Percentiles rank a stretch among this genome's conserved stretches.
Evolutionary conservation across 1,140 invertebrate genomes (phyloP).

Genomic region (Nautilus pompilius): DNA sequence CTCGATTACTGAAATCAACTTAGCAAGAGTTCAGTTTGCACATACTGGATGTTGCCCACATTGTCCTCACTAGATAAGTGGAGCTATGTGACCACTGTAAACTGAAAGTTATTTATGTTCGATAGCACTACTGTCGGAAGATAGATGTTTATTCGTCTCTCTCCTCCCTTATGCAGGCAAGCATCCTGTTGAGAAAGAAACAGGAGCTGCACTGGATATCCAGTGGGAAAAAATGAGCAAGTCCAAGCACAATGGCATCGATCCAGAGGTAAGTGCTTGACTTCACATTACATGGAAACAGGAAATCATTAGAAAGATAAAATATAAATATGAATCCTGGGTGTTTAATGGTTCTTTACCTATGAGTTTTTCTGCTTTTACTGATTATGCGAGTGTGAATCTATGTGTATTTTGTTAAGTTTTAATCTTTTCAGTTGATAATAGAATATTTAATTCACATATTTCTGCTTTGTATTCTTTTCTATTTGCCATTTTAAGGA

Average conservation of each 20-base stretch:
- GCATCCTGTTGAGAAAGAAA: slow-evolving; percentile 64
- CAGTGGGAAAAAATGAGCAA: slow-evolving; percentile 99
- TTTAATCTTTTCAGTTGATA: background rate
- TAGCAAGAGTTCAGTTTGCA: too few relatives aligned
- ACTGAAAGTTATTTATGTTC: too few relatives aligned
- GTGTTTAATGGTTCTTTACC: too few relatives aligned
- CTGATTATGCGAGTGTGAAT: too few relatives aligned
- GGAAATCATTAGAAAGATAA: slow-evolving; percentile 2
- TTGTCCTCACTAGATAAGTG: too few relatives aligned
- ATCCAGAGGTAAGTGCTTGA: slow-evolving; percentile 71
- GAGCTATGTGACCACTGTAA: too few relatives aligned
- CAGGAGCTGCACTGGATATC: slow-evolving; percentile 66
- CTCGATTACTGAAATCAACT: too few relatives aligned
- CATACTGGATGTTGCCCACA: too few relatives aligned
- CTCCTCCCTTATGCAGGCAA: slow-evolving; percentile 45
- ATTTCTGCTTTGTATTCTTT: slow-evolving; percentile 1
- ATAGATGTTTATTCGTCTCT: background rate
- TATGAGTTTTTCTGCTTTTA: too few relatives aligned
- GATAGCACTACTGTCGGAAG: too few relatives aligned
- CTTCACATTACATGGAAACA: background rate
- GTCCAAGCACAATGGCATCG: slow-evolving; percentile 94
- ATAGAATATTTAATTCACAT: background rate
- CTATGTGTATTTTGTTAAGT: background rate
- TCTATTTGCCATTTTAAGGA: slow-evolving; percentile 44
- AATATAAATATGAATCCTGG: slow-evolving; percentile 8